Percentiles rank a stretch among this genome's conserved stretches.
These are phyloP conservation scores for Alcedo quadribrachys DNA, from an alignment of 2,797 vertebrate genomes.

Conservation along the genomic window DNA sequence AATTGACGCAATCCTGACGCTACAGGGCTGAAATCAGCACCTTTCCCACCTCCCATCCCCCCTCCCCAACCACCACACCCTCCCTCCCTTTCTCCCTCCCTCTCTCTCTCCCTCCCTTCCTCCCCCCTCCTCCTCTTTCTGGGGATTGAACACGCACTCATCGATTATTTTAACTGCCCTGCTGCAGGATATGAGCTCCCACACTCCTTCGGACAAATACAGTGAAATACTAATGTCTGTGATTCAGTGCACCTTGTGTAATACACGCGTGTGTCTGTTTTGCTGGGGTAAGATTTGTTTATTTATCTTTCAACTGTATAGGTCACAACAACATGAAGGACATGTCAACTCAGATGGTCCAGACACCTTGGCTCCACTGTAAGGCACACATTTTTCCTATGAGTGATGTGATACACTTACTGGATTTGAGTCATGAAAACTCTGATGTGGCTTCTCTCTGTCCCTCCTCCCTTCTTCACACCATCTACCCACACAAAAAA, in stretches of 20 bases:
- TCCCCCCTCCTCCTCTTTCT: background rate
- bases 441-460: background rate
- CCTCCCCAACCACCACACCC: constrained; percentile 4
- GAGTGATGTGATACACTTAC: background rate
- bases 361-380: background rate
- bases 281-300: background rate
- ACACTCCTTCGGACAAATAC: constrained; percentile 4
- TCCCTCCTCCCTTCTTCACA: background rate
- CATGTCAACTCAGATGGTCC: background rate
- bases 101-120: background rate
- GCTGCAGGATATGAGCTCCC: constrained; percentile 67
- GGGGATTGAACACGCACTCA: constrained; percentile 75
- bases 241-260: background rate
- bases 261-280: background rate
- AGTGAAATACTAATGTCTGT: background rate
- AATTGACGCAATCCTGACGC: constrained; percentile 96
- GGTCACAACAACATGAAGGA: background rate
- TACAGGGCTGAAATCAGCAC: constrained; percentile 86
- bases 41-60: constrained; percentile 54
- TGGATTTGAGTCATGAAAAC: background rate
- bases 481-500: background rate
- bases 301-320: background rate
- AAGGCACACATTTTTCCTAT: background rate
- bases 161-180: constrained; percentile 80
- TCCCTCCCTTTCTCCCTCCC: background rate